These are phyloP conservation scores for Bhutanitis thaidina DNA, from an alignment of 2,888 invertebrate genomes.

Conservation along the genomic window DNA sequence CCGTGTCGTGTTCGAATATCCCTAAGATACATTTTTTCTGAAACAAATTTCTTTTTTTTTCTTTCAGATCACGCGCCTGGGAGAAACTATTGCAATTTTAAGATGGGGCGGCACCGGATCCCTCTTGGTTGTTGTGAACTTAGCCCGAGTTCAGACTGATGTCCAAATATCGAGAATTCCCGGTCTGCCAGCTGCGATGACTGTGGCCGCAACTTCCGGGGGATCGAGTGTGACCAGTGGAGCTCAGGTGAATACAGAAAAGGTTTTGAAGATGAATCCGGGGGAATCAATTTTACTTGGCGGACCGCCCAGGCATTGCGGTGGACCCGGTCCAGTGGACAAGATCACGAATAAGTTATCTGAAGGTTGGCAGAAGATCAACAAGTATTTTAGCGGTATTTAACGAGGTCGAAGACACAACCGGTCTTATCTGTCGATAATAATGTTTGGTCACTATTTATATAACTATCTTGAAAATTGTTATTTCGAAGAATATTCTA, in stretches of 20 bases:
- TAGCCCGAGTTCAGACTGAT: conserved; percentile 59
- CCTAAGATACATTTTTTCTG: no score
- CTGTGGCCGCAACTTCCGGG: conserved; percentile 54
- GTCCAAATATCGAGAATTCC: conserved; percentile 67
- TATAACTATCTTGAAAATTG: no score
- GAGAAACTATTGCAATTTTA: conserved; percentile 55
- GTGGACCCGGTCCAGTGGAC: conserved; percentile 70
- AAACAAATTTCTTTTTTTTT: no score
- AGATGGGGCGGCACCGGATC: conserved; percentile 65
- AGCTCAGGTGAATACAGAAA: conserved; percentile 49
- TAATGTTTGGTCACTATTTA: not conserved
- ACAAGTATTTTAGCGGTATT: conserved; percentile 61
- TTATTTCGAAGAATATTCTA: not conserved
- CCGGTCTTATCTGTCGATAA: not conserved
- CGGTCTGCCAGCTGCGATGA: conserved; percentile 60
- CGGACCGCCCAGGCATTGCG: conserved; percentile 64
- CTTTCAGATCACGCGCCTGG: conserved; percentile 79
- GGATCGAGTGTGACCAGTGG: conserved; percentile 52
- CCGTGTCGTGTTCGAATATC: no score
- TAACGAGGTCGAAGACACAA: conserved; percentile 21
- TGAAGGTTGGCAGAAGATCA: conserved; percentile 72
- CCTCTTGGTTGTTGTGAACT: conserved; percentile 65
- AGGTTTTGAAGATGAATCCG: conserved; percentile 45
- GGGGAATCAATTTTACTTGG: conserved; percentile 60
- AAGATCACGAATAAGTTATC: conserved; percentile 66